These are phyloP conservation scores for Crocallis elinguaria DNA, from an alignment of 2,888 invertebrate species.

Conservation along the genomic window DNA sequence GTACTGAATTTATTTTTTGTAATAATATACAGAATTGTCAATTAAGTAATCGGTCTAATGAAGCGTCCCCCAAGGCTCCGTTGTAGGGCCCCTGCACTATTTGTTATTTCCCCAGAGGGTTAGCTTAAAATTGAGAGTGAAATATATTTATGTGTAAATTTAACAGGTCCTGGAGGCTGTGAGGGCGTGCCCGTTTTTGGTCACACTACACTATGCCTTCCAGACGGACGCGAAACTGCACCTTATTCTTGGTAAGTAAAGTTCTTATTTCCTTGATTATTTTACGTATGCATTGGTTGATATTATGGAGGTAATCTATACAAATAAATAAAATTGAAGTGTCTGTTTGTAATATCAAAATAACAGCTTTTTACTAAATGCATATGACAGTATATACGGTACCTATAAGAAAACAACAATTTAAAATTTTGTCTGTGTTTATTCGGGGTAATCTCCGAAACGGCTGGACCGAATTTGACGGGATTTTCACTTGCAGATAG, in stretches of 20 bases:
- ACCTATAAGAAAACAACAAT: too few relatives aligned
- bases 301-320: too few relatives aligned
- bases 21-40: constrained; percentile 1
- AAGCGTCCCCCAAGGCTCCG: constrained; percentile 34
- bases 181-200: constrained; percentile 97
- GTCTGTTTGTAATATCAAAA: too few relatives aligned
- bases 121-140: constrained; percentile 3
- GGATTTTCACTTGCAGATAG: too few relatives aligned
- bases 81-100: constrained; percentile 29
- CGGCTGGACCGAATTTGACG: too few relatives aligned
- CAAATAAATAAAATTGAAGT: too few relatives aligned
- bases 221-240: constrained; percentile 98
- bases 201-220: constrained; percentile 98
- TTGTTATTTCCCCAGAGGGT: too few relatives aligned
- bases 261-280: constrained; percentile 20
- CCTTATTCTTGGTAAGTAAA: constrained; percentile 95
- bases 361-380: too few relatives aligned
- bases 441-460: too few relatives aligned
- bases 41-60: not conserved
- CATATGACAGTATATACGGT: too few relatives aligned
- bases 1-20: not conserved
- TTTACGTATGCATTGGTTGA: not conserved
- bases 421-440: too few relatives aligned
- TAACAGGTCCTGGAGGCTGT: constrained; percentile 95
- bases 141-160: constrained; percentile 32